phyloP scores from a whole-genome alignment of 2,113 vertebrate genomes.

The Cebus imitator region DNA sequence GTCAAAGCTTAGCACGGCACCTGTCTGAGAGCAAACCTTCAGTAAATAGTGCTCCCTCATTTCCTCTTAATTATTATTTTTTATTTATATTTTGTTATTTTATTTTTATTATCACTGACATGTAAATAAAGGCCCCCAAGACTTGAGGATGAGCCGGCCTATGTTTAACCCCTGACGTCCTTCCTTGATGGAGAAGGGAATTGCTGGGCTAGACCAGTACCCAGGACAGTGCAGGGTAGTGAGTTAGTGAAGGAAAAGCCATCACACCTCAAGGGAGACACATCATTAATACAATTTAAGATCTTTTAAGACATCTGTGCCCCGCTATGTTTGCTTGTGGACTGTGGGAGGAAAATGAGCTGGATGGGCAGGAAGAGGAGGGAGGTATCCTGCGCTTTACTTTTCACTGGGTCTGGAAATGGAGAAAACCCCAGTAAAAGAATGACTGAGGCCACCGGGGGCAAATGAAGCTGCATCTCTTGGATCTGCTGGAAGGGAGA shows the following conservation, averaged over 20 bases:
- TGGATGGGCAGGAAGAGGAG: background rate
- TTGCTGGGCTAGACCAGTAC: background rate
- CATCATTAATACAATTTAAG: background rate
- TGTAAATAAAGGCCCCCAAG: background rate
- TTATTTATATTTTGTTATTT: too few relatives aligned
- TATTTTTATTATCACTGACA: constrained; percentile 25
- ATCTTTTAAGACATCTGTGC: background rate
- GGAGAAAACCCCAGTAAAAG: background rate
- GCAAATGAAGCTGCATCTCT: background rate
- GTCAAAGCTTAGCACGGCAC: background rate
- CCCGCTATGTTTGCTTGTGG: background rate
- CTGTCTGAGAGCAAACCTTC: background rate
- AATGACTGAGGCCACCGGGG: background rate
- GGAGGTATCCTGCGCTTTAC: background rate
- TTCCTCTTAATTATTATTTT: background rate
- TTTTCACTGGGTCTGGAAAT: background rate
- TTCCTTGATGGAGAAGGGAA: background rate
- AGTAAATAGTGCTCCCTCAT: background rate
- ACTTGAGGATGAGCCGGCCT: background rate
- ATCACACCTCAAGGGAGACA: background rate
- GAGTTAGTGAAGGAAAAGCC: background rate
- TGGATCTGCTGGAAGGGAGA: background rate
- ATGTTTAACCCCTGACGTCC: background rate
- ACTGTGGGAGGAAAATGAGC: background rate
- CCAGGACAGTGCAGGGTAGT: background rate